These are phyloP conservation scores for Aphidius ervi DNA, from an alignment of 1,140 invertebrate genomes.

Conservation along the genomic window DNA sequence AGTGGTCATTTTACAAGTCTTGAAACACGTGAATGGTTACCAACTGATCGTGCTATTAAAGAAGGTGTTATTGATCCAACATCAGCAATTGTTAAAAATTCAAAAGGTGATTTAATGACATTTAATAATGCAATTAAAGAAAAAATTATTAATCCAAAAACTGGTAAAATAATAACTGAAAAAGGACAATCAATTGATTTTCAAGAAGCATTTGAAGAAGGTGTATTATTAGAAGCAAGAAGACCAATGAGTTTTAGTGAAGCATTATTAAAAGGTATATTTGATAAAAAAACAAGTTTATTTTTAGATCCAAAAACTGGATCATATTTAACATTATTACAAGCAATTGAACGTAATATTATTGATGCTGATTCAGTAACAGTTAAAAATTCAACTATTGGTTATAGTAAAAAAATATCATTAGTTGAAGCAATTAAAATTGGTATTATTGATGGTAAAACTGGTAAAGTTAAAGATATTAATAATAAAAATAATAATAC, in stretches of 20 bases:
- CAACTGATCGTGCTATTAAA: conserved; percentile 71
- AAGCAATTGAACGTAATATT: conserved; percentile 70
- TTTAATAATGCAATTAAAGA: conserved; percentile 78
- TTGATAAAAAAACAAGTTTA: conserved; percentile 66
- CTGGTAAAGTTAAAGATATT: conserved; percentile 67
- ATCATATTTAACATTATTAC: conserved; percentile 67
- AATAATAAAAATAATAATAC: conserved; percentile 59
- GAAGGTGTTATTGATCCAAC: conserved; percentile 76
- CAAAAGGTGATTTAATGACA: conserved; percentile 67
- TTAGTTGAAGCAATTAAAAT: conserved; percentile 71
- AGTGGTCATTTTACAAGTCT: conserved; percentile 69
- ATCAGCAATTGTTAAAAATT: conserved; percentile 64
- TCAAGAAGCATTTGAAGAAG: conserved; percentile 79
- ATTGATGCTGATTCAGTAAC: conserved; percentile 80
- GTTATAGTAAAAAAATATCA: conserved; percentile 70
- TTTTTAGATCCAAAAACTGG: conserved; percentile 79
- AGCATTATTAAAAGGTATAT: conserved; percentile 77
- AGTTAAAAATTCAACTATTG: conserved; percentile 75
- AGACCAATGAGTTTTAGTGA: conserved; percentile 79
- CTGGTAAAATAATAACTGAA: conserved; percentile 64
- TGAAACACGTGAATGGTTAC: conserved; percentile 69
- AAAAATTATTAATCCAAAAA: conserved; percentile 71
- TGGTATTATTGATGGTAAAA: conserved; percentile 70
- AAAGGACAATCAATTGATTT: conserved; percentile 71
- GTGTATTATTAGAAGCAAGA: conserved; percentile 75